Conservation (phyloP, 2,113 vertebrate species). For the Romanogobio albipinnatus region DNA sequence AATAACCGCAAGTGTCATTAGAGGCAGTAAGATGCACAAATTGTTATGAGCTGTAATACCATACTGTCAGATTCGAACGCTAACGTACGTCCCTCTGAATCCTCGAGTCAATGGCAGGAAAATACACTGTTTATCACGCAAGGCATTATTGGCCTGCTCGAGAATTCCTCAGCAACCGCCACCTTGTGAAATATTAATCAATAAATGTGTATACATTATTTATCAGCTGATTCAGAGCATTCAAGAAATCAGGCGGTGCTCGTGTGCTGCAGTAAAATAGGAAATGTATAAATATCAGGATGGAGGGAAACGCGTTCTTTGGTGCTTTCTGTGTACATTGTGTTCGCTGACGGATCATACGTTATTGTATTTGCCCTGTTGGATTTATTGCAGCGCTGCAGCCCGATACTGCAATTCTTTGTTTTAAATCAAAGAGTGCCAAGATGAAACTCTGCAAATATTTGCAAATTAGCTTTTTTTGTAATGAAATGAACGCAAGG, state of each 20-base stretch:
- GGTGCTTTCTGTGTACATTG: slow-evolving; percentile 12
- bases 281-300: slow-evolving; percentile 21
- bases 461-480: slow-evolving; percentile 5
- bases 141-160: slow-evolving; percentile 55
- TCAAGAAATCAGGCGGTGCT: slow-evolving; percentile 24
- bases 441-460: not conserved
- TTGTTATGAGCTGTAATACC: slow-evolving; percentile 20
- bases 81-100: slow-evolving; percentile 12
- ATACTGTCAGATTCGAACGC: slow-evolving; percentile 32
- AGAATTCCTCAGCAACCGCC: slow-evolving; percentile 51
- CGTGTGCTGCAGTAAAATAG: slow-evolving; percentile 16
- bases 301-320: not conserved
- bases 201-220: slow-evolving; percentile 67
- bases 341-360: slow-evolving; percentile 22
- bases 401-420: not conserved
- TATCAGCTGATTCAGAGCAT: slow-evolving; percentile 52
- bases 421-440: slow-evolving; percentile 8
- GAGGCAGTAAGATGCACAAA: slow-evolving; percentile 28
- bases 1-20: slow-evolving; percentile 32
- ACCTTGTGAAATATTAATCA: slow-evolving; percentile 64
- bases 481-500: slow-evolving; percentile 14
- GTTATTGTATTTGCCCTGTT: slow-evolving; percentile 6
- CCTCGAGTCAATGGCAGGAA: slow-evolving; percentile 18
- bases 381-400: not conserved
- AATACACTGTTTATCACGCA: slow-evolving; percentile 57